Conservation (phyloP, 2,113 vertebrate genomes). For the Gambusia holbrooki region DNA sequence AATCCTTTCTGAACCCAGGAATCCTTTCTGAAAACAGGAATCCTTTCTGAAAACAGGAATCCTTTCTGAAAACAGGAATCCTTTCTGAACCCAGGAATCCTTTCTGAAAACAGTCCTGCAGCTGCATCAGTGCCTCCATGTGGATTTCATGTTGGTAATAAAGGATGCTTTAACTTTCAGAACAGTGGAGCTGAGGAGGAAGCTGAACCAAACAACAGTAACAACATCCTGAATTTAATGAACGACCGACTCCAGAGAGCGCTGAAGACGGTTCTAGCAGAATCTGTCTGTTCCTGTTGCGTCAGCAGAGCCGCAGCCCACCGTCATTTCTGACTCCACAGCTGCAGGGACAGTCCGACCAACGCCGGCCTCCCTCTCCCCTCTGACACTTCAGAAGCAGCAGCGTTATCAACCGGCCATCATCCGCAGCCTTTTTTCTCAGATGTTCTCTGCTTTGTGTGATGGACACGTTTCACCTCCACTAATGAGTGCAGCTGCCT, state of each 20-base stretch:
- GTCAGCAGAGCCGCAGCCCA: slow-evolving; percentile 33
- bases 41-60: too few species aligned
- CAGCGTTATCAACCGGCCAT: not conserved
- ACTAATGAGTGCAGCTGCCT: slow-evolving; percentile 28
- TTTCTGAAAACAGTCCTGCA: slow-evolving; percentile 21
- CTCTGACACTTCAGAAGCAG: not conserved
- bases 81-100: slow-evolving; percentile 13
- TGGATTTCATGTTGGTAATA: slow-evolving; percentile 25
- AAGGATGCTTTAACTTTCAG: slow-evolving; percentile 7
- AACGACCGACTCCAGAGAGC: slow-evolving; percentile 24
- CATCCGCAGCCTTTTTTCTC: not conserved
- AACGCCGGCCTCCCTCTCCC: slow-evolving; percentile 19
- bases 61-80: slow-evolving; percentile 13
- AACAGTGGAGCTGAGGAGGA: not conserved
- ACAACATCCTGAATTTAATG: slow-evolving; percentile 6
- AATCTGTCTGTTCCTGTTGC: slow-evolving; percentile 31
- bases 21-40: slow-evolving; percentile 12
- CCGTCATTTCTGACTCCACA: slow-evolving; percentile 10
- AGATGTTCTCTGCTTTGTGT: not conserved
- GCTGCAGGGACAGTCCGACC: slow-evolving; percentile 8
- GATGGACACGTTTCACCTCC: slow-evolving; percentile 24
- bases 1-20: slow-evolving; percentile 9
- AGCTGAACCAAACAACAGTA: slow-evolving; percentile 23
- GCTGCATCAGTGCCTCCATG: slow-evolving; percentile 10
- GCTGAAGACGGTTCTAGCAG: slow-evolving; percentile 22